phyloP scores from a whole-genome alignment of 2,888 invertebrate genomes.

The Phengaris arion region DNA sequence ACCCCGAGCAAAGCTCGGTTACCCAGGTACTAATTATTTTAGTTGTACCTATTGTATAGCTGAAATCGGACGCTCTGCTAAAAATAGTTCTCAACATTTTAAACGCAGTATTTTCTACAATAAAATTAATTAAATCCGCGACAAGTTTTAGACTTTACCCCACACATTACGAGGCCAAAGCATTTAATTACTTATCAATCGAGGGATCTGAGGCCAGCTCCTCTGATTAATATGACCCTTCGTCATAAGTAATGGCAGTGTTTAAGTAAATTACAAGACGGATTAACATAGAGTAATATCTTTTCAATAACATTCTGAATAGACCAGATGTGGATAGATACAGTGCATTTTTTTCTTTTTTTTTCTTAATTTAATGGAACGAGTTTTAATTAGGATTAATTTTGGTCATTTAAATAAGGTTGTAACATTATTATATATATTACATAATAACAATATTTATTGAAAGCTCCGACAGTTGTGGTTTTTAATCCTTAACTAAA shows the following conservation, averaged over 20 bases:
- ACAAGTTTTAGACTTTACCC: constrained; percentile 18
- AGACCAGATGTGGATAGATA: not conserved
- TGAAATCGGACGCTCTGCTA: too few species aligned
- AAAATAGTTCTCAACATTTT: too few species aligned
- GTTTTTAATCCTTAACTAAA: too few species aligned
- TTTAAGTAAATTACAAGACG: constrained; percentile 47
- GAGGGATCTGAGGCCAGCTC: constrained; percentile 39
- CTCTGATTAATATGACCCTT: constrained; percentile 44
- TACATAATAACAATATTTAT: too few species aligned
- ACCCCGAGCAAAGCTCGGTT: too few species aligned
- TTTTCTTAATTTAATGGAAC: constrained; percentile 15
- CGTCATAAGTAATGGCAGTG: constrained; percentile 44
- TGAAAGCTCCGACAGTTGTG: too few species aligned
- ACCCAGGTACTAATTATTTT: too few species aligned
- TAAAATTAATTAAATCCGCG: not conserved
- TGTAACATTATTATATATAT: too few species aligned
- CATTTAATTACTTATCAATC: constrained; percentile 35
- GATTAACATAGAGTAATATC: constrained; percentile 47
- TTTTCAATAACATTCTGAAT: constrained; percentile 41
- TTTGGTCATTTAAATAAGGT: not conserved
- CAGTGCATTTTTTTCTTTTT: constrained; percentile 32
- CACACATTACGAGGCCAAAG: constrained; percentile 29
- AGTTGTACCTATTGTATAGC: too few species aligned
- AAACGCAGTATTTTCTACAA: not conserved
- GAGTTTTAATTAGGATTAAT: not conserved